Evolutionary conservation across 2,113 vertebrate species (phyloP).

Genomic region (Saccopteryx leptura): DNA sequence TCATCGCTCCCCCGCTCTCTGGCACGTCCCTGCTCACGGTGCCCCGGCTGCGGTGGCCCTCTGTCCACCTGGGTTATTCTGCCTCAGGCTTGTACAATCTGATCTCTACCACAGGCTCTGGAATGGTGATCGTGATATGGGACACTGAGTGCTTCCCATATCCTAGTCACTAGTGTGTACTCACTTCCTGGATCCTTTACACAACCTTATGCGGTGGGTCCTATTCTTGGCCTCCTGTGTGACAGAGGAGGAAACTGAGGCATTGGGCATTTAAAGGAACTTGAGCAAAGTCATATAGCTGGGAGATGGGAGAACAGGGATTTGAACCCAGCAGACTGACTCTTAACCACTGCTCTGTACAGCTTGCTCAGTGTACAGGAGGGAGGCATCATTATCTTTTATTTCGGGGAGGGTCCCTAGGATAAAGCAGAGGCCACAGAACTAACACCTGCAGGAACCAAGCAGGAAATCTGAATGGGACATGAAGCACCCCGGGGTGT

Average conservation of each 20-base stretch:
- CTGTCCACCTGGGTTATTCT: not conserved
- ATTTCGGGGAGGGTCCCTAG: not conserved
- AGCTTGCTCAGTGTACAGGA: not conserved
- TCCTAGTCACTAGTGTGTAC: not conserved
- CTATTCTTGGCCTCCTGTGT: not conserved
- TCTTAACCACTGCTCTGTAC: not conserved
- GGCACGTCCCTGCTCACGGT: fast-evolving
- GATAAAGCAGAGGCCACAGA: not conserved
- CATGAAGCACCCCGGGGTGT: not conserved
- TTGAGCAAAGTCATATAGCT: not conserved
- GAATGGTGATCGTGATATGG: not conserved
- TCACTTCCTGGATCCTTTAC: not conserved
- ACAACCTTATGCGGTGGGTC: not conserved
- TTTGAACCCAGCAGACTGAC: not conserved
- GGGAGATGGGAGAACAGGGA: not conserved
- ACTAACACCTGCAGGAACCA: not conserved
- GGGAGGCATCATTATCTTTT: not conserved
- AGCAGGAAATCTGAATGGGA: not conserved
- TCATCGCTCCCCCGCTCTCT: not conserved
- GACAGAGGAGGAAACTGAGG: not conserved
- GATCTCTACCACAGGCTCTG: not conserved
- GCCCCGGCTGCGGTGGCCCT: not conserved
- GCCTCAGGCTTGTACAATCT: not conserved
- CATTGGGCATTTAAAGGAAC: not conserved
- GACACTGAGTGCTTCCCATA: not conserved